phyloP scores from a whole-genome alignment of 2,888 invertebrate species.

The Protodeltote pygarga region DNA sequence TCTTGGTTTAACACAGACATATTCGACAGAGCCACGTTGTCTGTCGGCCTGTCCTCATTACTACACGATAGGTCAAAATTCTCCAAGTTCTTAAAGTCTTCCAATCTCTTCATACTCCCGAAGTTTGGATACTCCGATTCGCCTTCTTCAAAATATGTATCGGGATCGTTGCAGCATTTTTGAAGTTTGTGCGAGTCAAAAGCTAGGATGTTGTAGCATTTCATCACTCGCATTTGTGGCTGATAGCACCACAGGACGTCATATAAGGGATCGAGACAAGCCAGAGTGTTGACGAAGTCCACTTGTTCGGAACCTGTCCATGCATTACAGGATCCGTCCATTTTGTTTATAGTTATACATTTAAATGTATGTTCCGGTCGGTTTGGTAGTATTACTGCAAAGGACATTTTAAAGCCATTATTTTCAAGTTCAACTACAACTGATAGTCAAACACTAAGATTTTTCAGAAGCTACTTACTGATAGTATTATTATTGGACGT shows the following conservation, averaged over 20 bases:
- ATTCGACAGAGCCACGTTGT: constrained; percentile 70
- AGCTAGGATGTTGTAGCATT: constrained; percentile 94
- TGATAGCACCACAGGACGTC: constrained; percentile 97
- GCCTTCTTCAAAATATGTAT: constrained; percentile 54
- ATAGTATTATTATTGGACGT: constrained; percentile 95
- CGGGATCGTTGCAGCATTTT: constrained; percentile 73
- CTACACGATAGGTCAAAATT: constrained; percentile 69
- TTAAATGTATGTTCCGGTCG: constrained; percentile 93
- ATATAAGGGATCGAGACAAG: constrained; percentile 96
- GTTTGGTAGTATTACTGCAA: constrained; percentile 92
- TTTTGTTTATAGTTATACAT: constrained; percentile 95
- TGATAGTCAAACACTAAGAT: not conserved
- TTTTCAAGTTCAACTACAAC: not conserved
- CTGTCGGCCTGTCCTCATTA: constrained; percentile 62
- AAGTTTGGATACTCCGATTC: constrained; percentile 77
- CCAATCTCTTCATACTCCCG: constrained; percentile 75
- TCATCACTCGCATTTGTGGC: constrained; percentile 88
- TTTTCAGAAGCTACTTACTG: constrained; percentile 82
- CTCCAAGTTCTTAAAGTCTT: constrained; percentile 76
- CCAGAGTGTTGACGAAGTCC: constrained; percentile 92
- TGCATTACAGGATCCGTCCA: constrained; percentile 95
- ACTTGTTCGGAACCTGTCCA: constrained; percentile 94
- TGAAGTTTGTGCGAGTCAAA: constrained; percentile 88
- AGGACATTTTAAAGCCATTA: not conserved
- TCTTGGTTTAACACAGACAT: constrained; percentile 93